Evolutionary conservation across 2,888 invertebrate genomes (phyloP).

Genomic region (Epiperipatus broadwayi): DNA sequence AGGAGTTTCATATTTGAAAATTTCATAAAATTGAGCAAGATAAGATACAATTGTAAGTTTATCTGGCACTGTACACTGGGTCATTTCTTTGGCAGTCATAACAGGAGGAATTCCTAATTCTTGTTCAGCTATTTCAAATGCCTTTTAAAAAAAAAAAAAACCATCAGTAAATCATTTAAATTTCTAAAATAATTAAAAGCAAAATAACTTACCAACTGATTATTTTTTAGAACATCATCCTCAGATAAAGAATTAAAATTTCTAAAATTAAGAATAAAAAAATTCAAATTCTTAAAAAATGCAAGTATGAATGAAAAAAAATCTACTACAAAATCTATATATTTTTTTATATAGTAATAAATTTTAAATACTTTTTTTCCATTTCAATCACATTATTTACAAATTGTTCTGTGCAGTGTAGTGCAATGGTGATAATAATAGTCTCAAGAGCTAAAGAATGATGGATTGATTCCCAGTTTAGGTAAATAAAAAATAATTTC

Average conservation of each 20-base stretch:
- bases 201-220: slow-evolving; percentile 36
- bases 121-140: slow-evolving; percentile 65
- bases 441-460: no score
- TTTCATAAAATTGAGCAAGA: slow-evolving; percentile 66
- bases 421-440: no score
- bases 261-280: no score
- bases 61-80: slow-evolving; percentile 47
- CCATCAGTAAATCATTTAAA: neutral
- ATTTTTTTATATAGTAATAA: no score
- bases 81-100: slow-evolving; percentile 57
- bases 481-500: no score
- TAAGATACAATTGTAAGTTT: slow-evolving; percentile 57
- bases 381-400: no score
- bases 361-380: no score
- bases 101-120: slow-evolving; percentile 53
- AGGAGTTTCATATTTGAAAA: slow-evolving; percentile 77
- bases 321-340: no score
- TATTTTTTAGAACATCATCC: slow-evolving; percentile 44
- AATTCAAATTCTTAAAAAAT: no score
- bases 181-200: slow-evolving; percentile 4
- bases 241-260: slow-evolving; percentile 47
- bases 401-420: no score
- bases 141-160: slow-evolving; percentile 25
- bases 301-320: no score
- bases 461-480: no score